Conservation (phyloP, 2,888 invertebrate species). For the Nymphalis polychloros region DNA sequence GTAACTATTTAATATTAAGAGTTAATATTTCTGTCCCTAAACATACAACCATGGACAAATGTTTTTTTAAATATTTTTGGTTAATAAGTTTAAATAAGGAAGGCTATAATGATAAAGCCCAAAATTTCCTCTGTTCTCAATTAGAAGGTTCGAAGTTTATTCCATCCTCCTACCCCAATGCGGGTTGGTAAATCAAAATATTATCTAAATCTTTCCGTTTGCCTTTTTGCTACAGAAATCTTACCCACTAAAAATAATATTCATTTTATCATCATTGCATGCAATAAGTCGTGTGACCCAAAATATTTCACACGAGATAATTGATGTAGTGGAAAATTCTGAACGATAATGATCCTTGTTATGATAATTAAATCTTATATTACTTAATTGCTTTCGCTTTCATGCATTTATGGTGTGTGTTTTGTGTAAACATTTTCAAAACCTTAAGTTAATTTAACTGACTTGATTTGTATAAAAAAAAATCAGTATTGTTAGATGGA, state of each 20-base stretch:
- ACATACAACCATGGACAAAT: no score
- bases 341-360: conserved; percentile 25
- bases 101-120: no score
- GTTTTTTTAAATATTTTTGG: neutral
- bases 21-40: neutral
- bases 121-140: no score
- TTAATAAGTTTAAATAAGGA: neutral
- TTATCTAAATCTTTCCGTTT: neutral
- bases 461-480: neutral
- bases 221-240: neutral
- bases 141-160: no score
- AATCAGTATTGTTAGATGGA: no score
- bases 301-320: neutral
- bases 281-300: neutral
- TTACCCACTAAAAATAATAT: neutral
- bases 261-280: neutral
- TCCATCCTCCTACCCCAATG: no score
- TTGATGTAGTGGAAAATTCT: conserved; percentile 31
- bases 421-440: neutral
- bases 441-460: neutral
- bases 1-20: conserved; percentile 42
- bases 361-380: conserved; percentile 18
- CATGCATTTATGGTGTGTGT: conserved; percentile 16
- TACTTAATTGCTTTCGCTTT: conserved; percentile 17
- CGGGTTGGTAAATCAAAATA: neutral